phyloP scores from a whole-genome alignment of 2,888 invertebrate genomes.

The Halictus quadricinctus region DNA sequence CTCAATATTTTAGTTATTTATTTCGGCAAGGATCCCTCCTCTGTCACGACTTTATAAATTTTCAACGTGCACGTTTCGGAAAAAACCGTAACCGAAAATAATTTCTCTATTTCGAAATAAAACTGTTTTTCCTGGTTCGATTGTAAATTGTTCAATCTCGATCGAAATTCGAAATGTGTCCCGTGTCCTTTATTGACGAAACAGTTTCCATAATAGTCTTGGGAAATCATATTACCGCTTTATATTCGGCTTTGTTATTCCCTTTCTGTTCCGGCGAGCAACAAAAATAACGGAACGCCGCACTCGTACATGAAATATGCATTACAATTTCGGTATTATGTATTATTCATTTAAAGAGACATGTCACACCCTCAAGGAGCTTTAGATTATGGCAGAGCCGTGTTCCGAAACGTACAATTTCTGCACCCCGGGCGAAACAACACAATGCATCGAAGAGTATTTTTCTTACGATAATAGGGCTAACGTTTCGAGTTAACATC shows the following conservation, averaged over 20 bases:
- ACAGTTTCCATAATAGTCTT: neutral
- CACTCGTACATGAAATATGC: slow-evolving; percentile 8
- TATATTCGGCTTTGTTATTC: neutral
- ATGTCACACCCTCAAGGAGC: neutral
- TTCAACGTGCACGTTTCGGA: too few species aligned
- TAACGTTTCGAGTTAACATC: neutral
- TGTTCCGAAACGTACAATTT: neutral
- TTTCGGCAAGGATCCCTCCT: too few species aligned
- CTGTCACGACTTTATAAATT: too few species aligned
- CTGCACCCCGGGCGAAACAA: neutral
- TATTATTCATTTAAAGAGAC: neutral
- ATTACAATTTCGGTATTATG: neutral
- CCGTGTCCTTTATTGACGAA: neutral
- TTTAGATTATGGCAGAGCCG: neutral
- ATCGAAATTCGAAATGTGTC: neutral
- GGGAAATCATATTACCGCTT: neutral
- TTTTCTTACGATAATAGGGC: neutral
- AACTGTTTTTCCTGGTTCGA: neutral
- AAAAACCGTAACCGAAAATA: neutral
- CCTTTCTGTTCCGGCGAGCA: neutral
- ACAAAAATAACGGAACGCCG: neutral
- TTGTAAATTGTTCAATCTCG: neutral
- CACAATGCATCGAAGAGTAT: neutral
- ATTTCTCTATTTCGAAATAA: neutral
- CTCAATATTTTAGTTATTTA: too few species aligned